phyloP scores from a whole-genome alignment of 2,888 invertebrate species.

The Pteria penguin region DNA sequence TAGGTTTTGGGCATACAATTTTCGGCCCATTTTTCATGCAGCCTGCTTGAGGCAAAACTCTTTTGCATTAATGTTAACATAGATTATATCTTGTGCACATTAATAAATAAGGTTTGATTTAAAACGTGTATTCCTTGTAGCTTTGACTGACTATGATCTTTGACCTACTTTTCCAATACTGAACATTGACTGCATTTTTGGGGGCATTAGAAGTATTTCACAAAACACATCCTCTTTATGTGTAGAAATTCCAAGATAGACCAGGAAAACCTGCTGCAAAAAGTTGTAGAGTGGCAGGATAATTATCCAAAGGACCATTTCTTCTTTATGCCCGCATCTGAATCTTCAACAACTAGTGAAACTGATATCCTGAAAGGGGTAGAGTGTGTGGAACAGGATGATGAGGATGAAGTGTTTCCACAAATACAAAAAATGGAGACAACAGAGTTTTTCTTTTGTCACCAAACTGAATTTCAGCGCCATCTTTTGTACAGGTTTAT shows the following conservation, averaged over 20 bases:
- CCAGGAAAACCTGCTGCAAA: slow-evolving; percentile 6
- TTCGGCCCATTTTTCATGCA: too few relatives aligned
- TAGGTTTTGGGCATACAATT: too few relatives aligned
- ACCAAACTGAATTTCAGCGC: slow-evolving; percentile 7
- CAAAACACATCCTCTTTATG: too few relatives aligned
- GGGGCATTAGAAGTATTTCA: background rate
- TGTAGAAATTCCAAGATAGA: slow-evolving; percentile 2
- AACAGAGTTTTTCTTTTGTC: slow-evolving; percentile 14
- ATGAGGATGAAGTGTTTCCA: slow-evolving; percentile 16
- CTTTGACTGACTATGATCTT: too few relatives aligned
- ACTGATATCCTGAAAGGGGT: background rate
- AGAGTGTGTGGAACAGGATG: slow-evolving; percentile 14
- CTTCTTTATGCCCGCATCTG: slow-evolving; percentile 12
- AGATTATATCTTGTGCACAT: too few relatives aligned
- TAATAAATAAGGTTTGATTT: too few relatives aligned
- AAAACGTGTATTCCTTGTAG: too few relatives aligned
- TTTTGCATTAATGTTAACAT: too few relatives aligned
- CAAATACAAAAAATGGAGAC: background rate
- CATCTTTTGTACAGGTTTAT: slow-evolving; percentile 1
- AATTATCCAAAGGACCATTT: slow-evolving; percentile 12
- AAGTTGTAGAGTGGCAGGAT: slow-evolving; percentile 13
- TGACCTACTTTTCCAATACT: too few relatives aligned
- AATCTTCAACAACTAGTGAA: background rate
- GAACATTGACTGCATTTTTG: background rate
- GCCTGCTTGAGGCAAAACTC: too few relatives aligned